These are phyloP conservation scores for Monochamus saltuarius DNA, from an alignment of 1,140 invertebrate genomes.

Conservation along the genomic window DNA sequence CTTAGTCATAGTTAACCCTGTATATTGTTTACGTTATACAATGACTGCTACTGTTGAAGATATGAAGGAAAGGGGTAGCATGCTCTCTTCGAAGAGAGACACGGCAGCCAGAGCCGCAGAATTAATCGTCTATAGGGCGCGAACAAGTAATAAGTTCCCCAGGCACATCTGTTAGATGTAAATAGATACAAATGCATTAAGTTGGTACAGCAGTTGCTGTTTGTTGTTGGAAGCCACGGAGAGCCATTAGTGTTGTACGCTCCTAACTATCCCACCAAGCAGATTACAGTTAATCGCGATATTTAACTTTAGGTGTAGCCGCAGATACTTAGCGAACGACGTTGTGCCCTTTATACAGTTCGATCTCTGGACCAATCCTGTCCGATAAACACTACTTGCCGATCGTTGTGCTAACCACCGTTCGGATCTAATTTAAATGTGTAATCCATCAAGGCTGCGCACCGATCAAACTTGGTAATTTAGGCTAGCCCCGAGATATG, in stretches of 20 bases:
- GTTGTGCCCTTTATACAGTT: slow-evolving; percentile 28
- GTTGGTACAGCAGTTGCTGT: slow-evolving; percentile 32
- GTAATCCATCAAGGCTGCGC: too few relatives aligned
- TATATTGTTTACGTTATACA: too few relatives aligned
- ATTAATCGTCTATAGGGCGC: neutral
- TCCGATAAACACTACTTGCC: slow-evolving; percentile 24
- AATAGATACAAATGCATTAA: slow-evolving; percentile 34
- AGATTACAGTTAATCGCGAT: slow-evolving; percentile 39
- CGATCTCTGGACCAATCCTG: slow-evolving; percentile 9
- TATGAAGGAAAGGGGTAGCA: too few relatives aligned
- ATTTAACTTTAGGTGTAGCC: slow-evolving; percentile 30
- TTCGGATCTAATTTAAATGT: too few relatives aligned
- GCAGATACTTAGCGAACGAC: slow-evolving; percentile 25
- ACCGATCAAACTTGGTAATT: too few relatives aligned
- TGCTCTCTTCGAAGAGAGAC: too few relatives aligned
- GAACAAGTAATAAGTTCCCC: slow-evolving; percentile 11
- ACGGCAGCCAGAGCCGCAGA: too few relatives aligned
- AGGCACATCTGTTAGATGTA: slow-evolving; percentile 29
- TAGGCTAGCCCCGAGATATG: too few relatives aligned
- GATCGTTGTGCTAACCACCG: slow-evolving; percentile 8
- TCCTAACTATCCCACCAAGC: slow-evolving; percentile 19
- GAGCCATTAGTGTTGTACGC: slow-evolving; percentile 29
- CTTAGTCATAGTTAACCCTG: too few relatives aligned
- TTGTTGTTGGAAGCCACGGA: slow-evolving; percentile 32
- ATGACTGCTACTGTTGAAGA: too few relatives aligned